Evolutionary conservation across 2,888 invertebrate species (phyloP).

Genomic region (Agrochola circellaris): DNA sequence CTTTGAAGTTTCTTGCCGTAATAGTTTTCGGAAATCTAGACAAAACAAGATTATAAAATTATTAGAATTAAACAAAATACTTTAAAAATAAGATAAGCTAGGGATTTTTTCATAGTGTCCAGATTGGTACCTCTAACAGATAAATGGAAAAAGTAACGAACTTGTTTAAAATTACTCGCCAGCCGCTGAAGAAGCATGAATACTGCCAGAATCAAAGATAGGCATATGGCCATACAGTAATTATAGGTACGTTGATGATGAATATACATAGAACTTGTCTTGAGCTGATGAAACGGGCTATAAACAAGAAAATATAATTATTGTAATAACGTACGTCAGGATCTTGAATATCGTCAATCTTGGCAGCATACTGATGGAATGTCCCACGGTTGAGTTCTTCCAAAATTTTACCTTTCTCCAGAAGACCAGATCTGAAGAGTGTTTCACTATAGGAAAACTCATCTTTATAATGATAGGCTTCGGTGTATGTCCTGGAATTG

Average conservation of each 20-base stretch:
- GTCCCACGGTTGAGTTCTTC: slow-evolving; percentile 82
- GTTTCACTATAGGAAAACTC: slow-evolving; percentile 80
- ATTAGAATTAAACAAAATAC: too few relatives aligned
- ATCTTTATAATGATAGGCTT: slow-evolving; percentile 76
- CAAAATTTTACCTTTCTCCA: slow-evolving; percentile 77
- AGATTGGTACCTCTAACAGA: neutral
- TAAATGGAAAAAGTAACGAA: too few relatives aligned
- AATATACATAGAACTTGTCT: neutral
- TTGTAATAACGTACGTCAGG: slow-evolving; percentile 74
- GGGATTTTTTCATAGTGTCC: neutral
- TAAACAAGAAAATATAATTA: neutral
- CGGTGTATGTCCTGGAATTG: slow-evolving; percentile 76
- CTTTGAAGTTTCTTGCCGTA: slow-evolving; percentile 75
- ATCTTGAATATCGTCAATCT: slow-evolving; percentile 80
- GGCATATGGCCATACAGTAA: too few relatives aligned
- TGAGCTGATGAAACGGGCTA: neutral
- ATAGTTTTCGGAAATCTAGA: slow-evolving; percentile 80
- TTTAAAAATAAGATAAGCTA: neutral
- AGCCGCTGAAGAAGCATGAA: too few relatives aligned
- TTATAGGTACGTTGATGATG: too few relatives aligned
- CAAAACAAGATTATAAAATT: too few relatives aligned
- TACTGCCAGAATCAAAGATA: too few relatives aligned
- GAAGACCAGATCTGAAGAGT: slow-evolving; percentile 76
- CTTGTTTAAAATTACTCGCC: too few relatives aligned
- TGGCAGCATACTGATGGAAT: slow-evolving; percentile 80